Percentiles rank a stretch among this genome's conserved stretches.
Evolutionary conservation across 2,888 invertebrate genomes (phyloP).

Genomic region (Lithophane socia): DNA sequence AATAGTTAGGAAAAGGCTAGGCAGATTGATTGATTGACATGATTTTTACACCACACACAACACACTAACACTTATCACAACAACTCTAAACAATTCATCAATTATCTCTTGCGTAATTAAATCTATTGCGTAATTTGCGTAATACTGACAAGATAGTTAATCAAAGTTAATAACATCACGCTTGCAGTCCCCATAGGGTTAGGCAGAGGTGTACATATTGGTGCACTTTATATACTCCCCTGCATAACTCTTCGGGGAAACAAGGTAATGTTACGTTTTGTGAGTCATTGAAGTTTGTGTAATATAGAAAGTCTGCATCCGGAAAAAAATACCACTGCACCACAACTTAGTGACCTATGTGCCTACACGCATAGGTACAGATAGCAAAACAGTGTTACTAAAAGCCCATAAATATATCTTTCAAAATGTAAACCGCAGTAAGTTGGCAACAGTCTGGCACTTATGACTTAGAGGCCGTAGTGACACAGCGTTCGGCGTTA

Average conservation of each 20-base stretch:
- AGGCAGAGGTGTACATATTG: neutral
- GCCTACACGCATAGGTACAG: neutral
- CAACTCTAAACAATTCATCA: too few species aligned
- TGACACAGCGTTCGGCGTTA: conserved; percentile 70
- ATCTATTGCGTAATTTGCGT: neutral
- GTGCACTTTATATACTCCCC: neutral
- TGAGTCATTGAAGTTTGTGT: neutral
- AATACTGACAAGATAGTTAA: neutral
- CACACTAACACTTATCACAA: neutral
- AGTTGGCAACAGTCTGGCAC: conserved; percentile 66
- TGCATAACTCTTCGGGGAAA: neutral
- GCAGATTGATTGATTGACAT: neutral
- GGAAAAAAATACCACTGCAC: neutral
- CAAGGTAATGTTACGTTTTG: neutral
- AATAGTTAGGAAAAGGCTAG: too few species aligned
- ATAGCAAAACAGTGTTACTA: conserved; percentile 18
- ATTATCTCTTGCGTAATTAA: neutral
- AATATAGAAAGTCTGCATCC: neutral
- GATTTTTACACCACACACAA: neutral
- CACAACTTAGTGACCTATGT: too few species aligned
- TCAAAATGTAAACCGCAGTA: conserved; percentile 65
- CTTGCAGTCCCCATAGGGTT: too few species aligned
- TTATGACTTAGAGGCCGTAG: conserved; percentile 68
- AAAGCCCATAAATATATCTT: conserved; percentile 60
- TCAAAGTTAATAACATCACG: neutral